A percentile compares a stretch with the other conserved stretches of the same genome.
These are phyloP conservation scores for Phthorimaea operculella DNA, from an alignment of 1,140 invertebrate species.

Conservation along the genomic window DNA sequence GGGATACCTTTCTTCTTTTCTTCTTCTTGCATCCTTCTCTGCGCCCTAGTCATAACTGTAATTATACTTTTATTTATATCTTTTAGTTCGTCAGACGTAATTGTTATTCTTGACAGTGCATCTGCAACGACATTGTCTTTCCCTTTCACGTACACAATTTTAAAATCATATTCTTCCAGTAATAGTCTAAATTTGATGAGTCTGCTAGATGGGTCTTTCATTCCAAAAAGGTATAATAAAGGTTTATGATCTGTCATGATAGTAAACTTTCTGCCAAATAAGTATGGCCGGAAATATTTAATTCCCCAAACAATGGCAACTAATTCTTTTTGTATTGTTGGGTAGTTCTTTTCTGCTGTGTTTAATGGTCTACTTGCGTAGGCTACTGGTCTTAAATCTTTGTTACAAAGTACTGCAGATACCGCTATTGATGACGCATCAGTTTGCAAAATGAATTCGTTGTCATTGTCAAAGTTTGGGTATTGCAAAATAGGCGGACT, in stretches of 20 bases:
- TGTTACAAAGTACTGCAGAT: conserved; percentile 11
- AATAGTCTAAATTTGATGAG: conserved; percentile 1
- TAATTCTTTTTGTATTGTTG: conserved; percentile 38
- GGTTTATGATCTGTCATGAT: conserved; percentile 35
- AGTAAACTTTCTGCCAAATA: conserved; percentile 46
- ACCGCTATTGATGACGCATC: too few relatives aligned
- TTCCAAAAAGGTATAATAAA: not conserved
- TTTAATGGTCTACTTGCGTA: conserved; percentile 29
- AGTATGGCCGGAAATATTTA: conserved; percentile 52
- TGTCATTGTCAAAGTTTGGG: too few relatives aligned
- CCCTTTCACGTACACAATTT: not conserved
- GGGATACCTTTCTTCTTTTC: not conserved
- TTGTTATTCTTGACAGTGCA: not conserved
- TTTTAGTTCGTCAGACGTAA: conserved; percentile 4
- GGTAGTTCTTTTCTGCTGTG: conserved; percentile 30
- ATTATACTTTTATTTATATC: not conserved
- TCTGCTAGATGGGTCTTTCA: conserved; percentile 6
- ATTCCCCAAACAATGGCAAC: conserved; percentile 26
- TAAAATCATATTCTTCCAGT: conserved; percentile 9
- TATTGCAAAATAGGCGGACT: too few relatives aligned
- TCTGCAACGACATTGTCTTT: conserved; percentile 1
- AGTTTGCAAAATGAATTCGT: too few relatives aligned
- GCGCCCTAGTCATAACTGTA: not conserved
- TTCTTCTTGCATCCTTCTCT: not conserved
- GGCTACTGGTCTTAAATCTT: conserved; percentile 24